phyloP scores from a whole-genome alignment of 2,797 vertebrate genomes.

The Scomberomorus guttatus region DNA sequence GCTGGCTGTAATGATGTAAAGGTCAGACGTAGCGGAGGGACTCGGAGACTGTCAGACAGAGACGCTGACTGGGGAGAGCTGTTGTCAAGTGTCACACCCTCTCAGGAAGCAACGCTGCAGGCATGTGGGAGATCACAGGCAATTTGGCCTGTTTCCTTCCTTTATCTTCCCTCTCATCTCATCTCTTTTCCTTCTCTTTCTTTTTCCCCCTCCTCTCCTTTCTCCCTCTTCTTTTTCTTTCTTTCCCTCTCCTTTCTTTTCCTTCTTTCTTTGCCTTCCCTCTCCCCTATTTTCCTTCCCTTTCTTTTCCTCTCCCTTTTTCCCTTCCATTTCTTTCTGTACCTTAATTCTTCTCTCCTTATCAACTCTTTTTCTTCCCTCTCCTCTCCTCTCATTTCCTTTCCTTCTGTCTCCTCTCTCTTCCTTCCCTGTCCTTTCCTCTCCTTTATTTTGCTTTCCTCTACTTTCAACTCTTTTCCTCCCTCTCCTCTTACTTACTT shows the following conservation, averaged over 20 bases:
- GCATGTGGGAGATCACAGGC: slow-evolving; percentile 23
- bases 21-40: slow-evolving; percentile 61
- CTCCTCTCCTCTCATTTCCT: too few relatives aligned
- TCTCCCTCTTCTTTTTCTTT: not conserved
- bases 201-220: not conserved
- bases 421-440: not conserved
- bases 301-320: accelerated
- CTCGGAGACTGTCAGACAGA: slow-evolving; percentile 51
- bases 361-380: not conserved
- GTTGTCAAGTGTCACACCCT: slow-evolving; percentile 52
- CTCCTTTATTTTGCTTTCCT: not conserved
- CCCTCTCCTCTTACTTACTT: too few relatives aligned
- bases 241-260: not conserved
- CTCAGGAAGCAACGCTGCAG: slow-evolving; percentile 26
- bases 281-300: not conserved
- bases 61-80: slow-evolving; percentile 34
- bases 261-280: too few relatives aligned
- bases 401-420: not conserved
- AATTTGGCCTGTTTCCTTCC: not conserved
- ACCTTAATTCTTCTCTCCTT: not conserved
- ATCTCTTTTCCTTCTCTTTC: too few relatives aligned
- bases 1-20: slow-evolving; percentile 63
- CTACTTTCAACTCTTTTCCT: not conserved
- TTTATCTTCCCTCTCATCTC: not conserved
- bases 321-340: not conserved